Evolutionary conservation across 2,113 vertebrate genomes (phyloP), one percentile per base, ranked within the genome.

Genomic region (Lamprotornis superbus): DNA sequence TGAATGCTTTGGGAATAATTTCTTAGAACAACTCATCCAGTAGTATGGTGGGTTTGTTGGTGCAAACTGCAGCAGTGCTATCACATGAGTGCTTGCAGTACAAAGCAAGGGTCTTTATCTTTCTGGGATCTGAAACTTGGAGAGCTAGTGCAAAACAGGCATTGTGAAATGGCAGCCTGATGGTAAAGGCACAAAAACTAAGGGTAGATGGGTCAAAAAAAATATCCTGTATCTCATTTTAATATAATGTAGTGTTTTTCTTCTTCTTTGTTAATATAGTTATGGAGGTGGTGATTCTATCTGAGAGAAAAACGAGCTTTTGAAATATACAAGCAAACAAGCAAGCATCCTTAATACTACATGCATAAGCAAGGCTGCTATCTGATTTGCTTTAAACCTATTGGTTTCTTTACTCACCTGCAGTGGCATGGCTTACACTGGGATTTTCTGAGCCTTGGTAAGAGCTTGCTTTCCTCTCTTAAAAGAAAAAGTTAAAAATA

Each of bases 401-500:
- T 42, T 60, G 37, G 37, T 57, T 93, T 76, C 78, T 39, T 65
- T 89, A 95, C 94, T 95, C 63, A 97, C 95, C 95, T 95, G 90
- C 68, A 77, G 71, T 33, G 50, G 82, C 31, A 23, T 88, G 94
- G 90, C 76, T 90, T 55, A 79, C 79, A 47, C 47, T 70, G 47
- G 94, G 47, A 59, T 89, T 96, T 90, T 93, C 96, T 90, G 85
- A 85, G 82, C 71, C 75, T 88, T 96, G 93, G 68, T 94, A 95
- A 91, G 93, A 81, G 64, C 64, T 86, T 80, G 33, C 50, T 94
- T 90, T 96, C 52, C 92, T 88, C 44, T 90, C 95, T 97, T 80
- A 18, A 81, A 93, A 67, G 53, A 46, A 67, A 63, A 25, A 33
- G 11, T 11, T 27, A 31, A 75, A 84, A 89, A 93, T 17, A 88